phyloP scores from a whole-genome alignment of 2,797 vertebrate genomes.

The Etheostoma perlongum region DNA sequence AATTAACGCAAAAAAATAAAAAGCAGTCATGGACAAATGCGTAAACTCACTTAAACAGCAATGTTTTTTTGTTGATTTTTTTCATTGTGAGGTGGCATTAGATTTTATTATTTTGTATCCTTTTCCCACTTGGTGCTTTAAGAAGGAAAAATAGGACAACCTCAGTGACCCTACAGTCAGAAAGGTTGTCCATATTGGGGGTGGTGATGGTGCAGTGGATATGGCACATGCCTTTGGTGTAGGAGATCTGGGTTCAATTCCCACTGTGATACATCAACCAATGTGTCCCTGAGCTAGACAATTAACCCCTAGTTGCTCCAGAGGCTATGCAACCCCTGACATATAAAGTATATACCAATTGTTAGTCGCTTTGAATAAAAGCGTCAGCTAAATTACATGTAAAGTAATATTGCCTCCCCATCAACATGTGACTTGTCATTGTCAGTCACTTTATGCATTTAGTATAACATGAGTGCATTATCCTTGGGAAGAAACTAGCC shows the following conservation, averaged over 20 bases:
- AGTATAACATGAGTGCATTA: conserved; percentile 18
- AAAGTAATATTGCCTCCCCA: not conserved
- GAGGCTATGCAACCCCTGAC: too few relatives aligned
- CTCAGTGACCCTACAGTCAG: not conserved
- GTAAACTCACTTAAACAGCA: not conserved
- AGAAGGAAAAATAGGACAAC: not conserved
- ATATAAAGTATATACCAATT: too few relatives aligned
- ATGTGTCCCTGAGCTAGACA: too few relatives aligned
- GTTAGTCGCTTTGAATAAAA: too few relatives aligned
- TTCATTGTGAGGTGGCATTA: not conserved
- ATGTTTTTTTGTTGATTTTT: not conserved
- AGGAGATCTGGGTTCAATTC: too few relatives aligned
- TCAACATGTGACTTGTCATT: conserved; percentile 5
- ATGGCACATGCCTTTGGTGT: too few relatives aligned
- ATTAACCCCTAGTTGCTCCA: too few relatives aligned
- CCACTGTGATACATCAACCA: too few relatives aligned
- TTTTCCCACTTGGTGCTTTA: not conserved
- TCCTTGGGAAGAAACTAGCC: conserved; percentile 27
- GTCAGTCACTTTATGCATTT: conserved; percentile 11
- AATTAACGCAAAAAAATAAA: not conserved
- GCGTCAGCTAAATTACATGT: too few relatives aligned
- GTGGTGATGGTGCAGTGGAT: too few relatives aligned
- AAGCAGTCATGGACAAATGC: not conserved
- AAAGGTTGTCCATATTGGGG: not conserved
- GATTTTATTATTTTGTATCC: not conserved